Evolutionary conservation across 2,113 vertebrate species (phyloP).

Genomic region (Podarcis cretensis): DNA sequence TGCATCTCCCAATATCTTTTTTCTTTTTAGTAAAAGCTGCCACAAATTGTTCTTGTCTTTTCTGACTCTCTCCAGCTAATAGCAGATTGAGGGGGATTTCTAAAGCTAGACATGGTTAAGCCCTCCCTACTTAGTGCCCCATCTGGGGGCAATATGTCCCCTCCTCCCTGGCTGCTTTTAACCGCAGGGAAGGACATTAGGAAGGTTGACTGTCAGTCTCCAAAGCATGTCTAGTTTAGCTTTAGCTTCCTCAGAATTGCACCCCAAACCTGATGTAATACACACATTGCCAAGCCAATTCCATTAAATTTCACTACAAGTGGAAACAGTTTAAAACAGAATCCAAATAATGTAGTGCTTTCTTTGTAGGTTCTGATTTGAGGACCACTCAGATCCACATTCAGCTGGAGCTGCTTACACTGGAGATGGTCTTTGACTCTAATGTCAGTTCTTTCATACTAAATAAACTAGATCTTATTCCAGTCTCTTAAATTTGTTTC

Average conservation of each 20-base stretch:
- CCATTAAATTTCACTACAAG: background rate
- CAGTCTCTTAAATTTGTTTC: slow-evolving; percentile 49
- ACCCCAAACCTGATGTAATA: slow-evolving; percentile 3
- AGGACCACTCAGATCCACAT: slow-evolving; percentile 12
- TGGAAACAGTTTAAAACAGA: slow-evolving; percentile 37
- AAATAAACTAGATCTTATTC: slow-evolving; percentile 24
- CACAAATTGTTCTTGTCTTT: background rate
- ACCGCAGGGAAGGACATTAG: background rate
- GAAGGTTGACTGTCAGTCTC: background rate
- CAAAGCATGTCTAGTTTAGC: background rate
- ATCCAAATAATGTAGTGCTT: slow-evolving; percentile 33
- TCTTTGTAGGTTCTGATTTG: slow-evolving; percentile 31
- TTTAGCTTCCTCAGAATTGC: background rate
- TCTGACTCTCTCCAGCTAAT: background rate
- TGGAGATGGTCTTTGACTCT: slow-evolving; percentile 33
- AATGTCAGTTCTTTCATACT: slow-evolving; percentile 9
- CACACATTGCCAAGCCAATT: background rate
- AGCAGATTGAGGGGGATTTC: background rate
- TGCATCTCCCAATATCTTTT: too few species aligned
- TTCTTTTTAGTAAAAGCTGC: background rate
- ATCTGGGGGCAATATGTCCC: background rate
- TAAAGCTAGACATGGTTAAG: background rate
- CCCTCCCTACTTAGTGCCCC: background rate
- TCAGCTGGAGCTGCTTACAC: slow-evolving; percentile 31
- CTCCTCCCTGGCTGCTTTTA: background rate